A percentile compares a stretch with the other conserved stretches of the same genome.
phyloP scores from a whole-genome alignment of 2,113 vertebrate genomes.

The Zootoca vivipara region DNA sequence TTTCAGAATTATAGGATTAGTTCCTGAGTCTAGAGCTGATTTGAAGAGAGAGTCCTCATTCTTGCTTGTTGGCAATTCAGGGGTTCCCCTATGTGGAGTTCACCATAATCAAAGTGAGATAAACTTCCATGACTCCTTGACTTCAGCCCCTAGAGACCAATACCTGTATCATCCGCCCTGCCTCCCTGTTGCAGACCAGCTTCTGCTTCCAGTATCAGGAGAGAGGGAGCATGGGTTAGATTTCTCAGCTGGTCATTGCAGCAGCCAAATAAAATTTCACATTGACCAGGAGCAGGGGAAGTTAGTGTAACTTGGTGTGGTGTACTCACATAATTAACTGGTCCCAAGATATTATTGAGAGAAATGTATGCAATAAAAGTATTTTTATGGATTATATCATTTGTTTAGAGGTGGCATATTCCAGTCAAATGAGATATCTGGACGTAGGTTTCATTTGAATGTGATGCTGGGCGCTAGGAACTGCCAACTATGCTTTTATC shows the following conservation, averaged over 20 bases:
- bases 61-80: neutral
- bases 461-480: neutral
- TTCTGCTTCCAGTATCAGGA: neutral
- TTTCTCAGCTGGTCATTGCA: neutral
- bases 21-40: neutral
- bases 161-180: neutral
- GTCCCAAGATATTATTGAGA: neutral
- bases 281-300: neutral
- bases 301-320: neutral
- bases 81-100: neutral
- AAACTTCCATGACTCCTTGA: neutral
- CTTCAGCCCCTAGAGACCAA: neutral
- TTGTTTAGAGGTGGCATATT: neutral
- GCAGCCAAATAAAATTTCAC: neutral
- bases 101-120: neutral
- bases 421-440: neutral
- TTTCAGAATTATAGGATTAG: neutral
- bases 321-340: neutral
- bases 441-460: neutral
- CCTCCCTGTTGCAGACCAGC: neutral
- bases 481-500: neutral
- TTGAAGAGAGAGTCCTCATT: neutral
- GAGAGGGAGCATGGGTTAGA: neutral
- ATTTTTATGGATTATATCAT: neutral
- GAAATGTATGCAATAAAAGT: accelerated